Evolutionary conservation across 2,888 invertebrate genomes (phyloP).

Genomic region (Nebria brevicollis): DNA sequence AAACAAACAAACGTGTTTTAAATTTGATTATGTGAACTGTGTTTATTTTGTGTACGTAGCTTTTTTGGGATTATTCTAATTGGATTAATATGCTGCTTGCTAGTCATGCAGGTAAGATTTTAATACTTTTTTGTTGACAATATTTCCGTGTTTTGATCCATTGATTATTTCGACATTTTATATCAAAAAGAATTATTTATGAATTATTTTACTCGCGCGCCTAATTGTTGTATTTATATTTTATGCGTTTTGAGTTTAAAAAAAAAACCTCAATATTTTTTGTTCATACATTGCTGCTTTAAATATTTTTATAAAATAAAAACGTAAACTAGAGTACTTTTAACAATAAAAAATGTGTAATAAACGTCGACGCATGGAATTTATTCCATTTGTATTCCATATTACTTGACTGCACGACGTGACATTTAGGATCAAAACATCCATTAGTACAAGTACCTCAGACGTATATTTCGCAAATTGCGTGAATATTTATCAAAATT

Average conservation of each 20-base stretch:
- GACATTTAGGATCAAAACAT: not conserved
- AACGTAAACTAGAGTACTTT: not conserved
- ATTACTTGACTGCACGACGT: not conserved
- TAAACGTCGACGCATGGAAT: not conserved
- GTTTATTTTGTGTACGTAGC: constrained; percentile 13
- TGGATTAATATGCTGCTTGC: constrained; percentile 42
- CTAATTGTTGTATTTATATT: too few species aligned
- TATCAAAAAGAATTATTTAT: too few species aligned
- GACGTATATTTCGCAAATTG: not conserved
- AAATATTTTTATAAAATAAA: not conserved
- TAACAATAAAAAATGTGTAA: not conserved
- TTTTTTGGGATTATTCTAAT: constrained; percentile 26
- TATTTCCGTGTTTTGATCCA: not conserved
- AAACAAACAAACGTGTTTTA: not conserved
- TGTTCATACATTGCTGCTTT: too few species aligned
- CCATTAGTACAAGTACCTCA: not conserved
- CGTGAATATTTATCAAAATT: not conserved
- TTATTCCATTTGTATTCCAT: not conserved
- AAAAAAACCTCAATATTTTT: too few species aligned
- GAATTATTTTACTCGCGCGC: too few species aligned
- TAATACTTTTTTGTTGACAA: not conserved
- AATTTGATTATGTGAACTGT: not conserved
- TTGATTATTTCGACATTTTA: not conserved
- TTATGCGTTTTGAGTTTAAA: too few species aligned
- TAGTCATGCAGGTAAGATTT: constrained; percentile 36